Conservation (phyloP, 1,140 invertebrate species). For the Campoletis sonorensis region DNA sequence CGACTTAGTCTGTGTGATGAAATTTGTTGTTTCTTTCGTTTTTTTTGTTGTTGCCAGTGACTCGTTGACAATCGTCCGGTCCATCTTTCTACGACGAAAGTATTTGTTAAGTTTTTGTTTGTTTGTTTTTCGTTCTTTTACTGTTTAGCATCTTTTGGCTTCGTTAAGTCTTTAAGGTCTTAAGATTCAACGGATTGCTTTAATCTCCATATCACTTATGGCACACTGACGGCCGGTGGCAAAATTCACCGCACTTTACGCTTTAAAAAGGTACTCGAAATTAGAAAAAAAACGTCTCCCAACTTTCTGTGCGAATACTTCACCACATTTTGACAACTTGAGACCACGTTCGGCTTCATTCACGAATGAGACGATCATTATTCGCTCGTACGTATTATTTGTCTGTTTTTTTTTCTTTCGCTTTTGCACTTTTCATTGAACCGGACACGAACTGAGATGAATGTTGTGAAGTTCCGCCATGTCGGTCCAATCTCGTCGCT, state of each 20-base stretch:
- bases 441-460: constrained; percentile 89
- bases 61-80: constrained; percentile 23
- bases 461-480: constrained; percentile 90
- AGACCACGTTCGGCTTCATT: constrained; percentile 49
- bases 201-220: constrained; percentile 8
- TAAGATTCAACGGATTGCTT: constrained; percentile 31
- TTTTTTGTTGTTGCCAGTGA: not conserved
- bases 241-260: constrained; percentile 1
- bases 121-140: constrained; percentile 49
- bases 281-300: constrained; percentile 7
- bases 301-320: not conserved
- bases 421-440: constrained; percentile 67
- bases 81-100: not conserved
- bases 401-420: constrained; percentile 26
- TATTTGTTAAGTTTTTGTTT: constrained; percentile 29
- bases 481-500: constrained; percentile 87
- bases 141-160: constrained; percentile 71
- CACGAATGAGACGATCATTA: not conserved
- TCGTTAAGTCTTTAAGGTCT: constrained; percentile 65
- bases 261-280: constrained; percentile 18
- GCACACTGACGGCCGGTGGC: constrained; percentile 1
- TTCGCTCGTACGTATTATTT: not conserved
- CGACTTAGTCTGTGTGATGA: constrained; percentile 29
- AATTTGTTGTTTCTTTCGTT: not conserved
- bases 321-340: not conserved